Conservation (phyloP, 1,140 invertebrate genomes). For the Euglossa dilemma region DNA sequence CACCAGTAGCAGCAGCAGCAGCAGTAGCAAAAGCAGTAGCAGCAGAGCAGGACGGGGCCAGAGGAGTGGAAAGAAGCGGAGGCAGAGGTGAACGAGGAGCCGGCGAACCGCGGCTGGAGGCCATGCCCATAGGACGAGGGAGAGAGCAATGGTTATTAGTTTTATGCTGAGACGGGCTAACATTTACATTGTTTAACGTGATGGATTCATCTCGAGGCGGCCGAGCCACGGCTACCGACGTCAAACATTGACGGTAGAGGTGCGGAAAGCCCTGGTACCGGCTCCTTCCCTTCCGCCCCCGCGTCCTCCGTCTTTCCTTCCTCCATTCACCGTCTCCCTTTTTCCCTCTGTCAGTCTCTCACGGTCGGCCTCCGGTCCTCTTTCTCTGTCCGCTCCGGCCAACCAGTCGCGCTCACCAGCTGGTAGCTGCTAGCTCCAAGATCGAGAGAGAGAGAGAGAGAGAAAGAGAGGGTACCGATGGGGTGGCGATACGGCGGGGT, state of each 20-base stretch:
- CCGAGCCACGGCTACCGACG: conserved; percentile 68
- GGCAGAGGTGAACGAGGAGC: conserved; percentile 51
- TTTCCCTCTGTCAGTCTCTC: conserved; percentile 33
- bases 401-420: conserved; percentile 62
- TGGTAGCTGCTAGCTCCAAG: conserved; percentile 19
- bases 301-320: conserved; percentile 4
- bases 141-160: conserved; percentile 79
- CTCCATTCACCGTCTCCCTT: conserved; percentile 23
- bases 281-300: conserved; percentile 1
- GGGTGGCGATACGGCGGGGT: conserved; percentile 69
- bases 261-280: conserved; percentile 65
- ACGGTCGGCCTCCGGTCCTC: conserved; percentile 25
- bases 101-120: conserved; percentile 59
- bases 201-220: conserved; percentile 80
- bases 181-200: conserved; percentile 82
- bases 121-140: conserved; percentile 58
- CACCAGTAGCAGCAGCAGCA: conserved; percentile 6
- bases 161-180: conserved; percentile 80
- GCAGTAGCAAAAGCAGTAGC: too few species aligned
- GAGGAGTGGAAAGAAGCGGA: conserved; percentile 32
- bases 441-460: conserved; percentile 20
- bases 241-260: conserved; percentile 77
- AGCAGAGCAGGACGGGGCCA: neutral
- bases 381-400: conserved; percentile 44
- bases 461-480: conserved; percentile 64